Evolutionary conservation across 1,140 invertebrate species (phyloP), one percentile per base, ranked within the genome.

Genomic region (Eciton burchellii): DNA sequence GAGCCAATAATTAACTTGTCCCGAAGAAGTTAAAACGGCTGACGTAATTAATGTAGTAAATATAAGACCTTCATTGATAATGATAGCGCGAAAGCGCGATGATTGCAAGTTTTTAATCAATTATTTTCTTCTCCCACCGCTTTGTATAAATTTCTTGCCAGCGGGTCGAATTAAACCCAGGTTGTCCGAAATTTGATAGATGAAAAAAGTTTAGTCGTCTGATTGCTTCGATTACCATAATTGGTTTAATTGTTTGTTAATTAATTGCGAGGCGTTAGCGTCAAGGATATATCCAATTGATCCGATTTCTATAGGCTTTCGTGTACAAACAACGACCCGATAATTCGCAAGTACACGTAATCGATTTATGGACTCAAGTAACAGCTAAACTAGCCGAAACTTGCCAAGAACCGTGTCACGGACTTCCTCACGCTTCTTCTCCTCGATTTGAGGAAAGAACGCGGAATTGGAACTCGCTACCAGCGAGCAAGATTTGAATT

Each of bases 1-100:
- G 74, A 68, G 45, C 52, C 63, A 68, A 79, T 79, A 79, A 79
- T 79, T 79, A 79, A 70, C 63, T 79, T 79, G 62, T 79, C 21
- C 3, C 63, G 16, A 79, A 49, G 35, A 79, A 57, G 74, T 49
- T 79, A 70, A 68, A 56, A 68, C 74, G 12, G 52, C 35, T 79
- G 49, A 79, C 41, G 63, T 79, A 68, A 79, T 79, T 79, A 79
- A 70, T 11, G 63, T 29, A 45, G 35, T 70, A 79, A 16, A 56
- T 29, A 59, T 56, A 26, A 68, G 49, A 45, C 54, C 8, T 57
- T 57, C 47, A 24, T 14, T 11, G 41, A 79, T 79, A 68, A 79
- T 49, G n/a, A 57, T 56, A n/a, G 16, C 43, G 70, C 35, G 70
- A 56, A 19, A 56, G 56, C 24, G 35, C 29, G 14, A 49, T 26